A percentile compares a stretch with the other conserved stretches of the same genome.
Evolutionary conservation across 64 coral and sea anemone genomes (phyloP).

Genomic region (Stylophora pistillata): DNA sequence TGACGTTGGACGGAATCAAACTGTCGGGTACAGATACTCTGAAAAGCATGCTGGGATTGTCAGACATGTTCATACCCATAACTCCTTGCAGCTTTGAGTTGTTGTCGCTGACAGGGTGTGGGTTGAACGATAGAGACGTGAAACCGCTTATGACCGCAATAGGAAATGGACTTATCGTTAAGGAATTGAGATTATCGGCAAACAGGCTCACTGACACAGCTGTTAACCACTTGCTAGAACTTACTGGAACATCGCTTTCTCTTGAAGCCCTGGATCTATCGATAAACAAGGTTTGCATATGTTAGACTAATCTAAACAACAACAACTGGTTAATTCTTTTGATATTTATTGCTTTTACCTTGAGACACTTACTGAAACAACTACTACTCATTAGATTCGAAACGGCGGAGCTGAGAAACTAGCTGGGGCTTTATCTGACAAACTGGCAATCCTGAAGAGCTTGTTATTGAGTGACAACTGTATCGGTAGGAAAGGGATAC

Average conservation of each 20-base stretch:
- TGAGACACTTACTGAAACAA: background rate
- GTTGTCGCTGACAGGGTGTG: conserved; percentile 55
- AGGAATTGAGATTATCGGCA: conserved; percentile 56
- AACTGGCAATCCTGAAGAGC: conserved; percentile 51
- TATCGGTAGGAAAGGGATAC: conserved; percentile 51
- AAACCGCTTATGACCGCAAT: conserved; percentile 53
- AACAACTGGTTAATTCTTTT: background rate
- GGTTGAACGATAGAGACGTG: conserved; percentile 76
- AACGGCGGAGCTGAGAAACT: conserved; percentile 51
- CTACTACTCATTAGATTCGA: conserved; percentile 34
- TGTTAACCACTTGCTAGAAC: conserved; percentile 52
- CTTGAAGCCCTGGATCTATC: conserved; percentile 59
- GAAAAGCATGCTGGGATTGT: conserved; percentile 60
- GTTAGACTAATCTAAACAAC: background rate
- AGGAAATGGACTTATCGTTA: conserved; percentile 57
- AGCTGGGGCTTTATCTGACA: conserved; percentile 6
- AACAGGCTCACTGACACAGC: conserved; percentile 76
- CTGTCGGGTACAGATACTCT: conserved; percentile 61
- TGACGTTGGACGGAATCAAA: conserved; percentile 71
- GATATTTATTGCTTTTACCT: background rate
- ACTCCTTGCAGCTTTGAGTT: conserved; percentile 36
- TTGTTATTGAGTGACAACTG: conserved; percentile 62
- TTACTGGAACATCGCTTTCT: conserved; percentile 30
- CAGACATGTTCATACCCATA: conserved; percentile 53
- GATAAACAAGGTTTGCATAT: conserved; percentile 60